Percentiles rank a stretch among this genome's conserved stretches.
phyloP scores from a whole-genome alignment of 2,888 invertebrate species.

The Azorinus chamasolen region DNA sequence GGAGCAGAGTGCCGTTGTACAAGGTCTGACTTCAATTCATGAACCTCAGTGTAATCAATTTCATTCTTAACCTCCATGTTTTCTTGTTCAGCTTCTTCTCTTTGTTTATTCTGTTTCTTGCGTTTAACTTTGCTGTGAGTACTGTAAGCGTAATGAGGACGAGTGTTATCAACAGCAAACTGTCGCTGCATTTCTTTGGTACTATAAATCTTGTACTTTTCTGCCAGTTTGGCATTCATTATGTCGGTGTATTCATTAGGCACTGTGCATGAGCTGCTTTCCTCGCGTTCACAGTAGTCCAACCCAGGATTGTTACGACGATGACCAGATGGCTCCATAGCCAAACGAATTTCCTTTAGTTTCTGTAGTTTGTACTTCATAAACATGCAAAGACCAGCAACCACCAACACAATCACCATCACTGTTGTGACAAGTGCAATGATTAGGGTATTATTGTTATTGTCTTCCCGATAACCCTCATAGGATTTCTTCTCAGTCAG shows the following conservation, averaged over 20 bases:
- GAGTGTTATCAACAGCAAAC: slow-evolving; percentile 25
- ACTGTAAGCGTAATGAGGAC: background rate
- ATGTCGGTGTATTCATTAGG: slow-evolving; percentile 58
- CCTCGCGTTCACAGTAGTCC: slow-evolving; percentile 4
- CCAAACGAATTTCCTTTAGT: slow-evolving; percentile 35
- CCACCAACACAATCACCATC: slow-evolving; percentile 33
- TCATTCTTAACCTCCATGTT: background rate
- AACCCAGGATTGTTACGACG: slow-evolving; percentile 3
- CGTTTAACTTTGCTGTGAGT: slow-evolving; percentile 12
- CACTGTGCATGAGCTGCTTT: slow-evolving; percentile 23
- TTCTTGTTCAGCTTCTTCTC: slow-evolving; percentile 9
- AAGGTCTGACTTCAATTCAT: slow-evolving; percentile 27
- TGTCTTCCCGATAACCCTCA: slow-evolving; percentile 5
- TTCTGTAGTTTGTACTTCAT: slow-evolving; percentile 57
- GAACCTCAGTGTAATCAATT: slow-evolving; percentile 5
- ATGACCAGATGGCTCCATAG: slow-evolving; percentile 11
- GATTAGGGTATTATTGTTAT: slow-evolving; percentile 28
- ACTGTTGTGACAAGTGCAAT: slow-evolving; percentile 39
- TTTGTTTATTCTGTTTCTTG: slow-evolving; percentile 8
- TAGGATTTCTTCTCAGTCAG: background rate
- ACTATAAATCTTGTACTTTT: slow-evolving; percentile 28
- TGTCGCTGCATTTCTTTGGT: slow-evolving; percentile 31
- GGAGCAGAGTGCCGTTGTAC: slow-evolving; percentile 57
- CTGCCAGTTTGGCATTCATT: slow-evolving; percentile 35
- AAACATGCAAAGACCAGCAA: slow-evolving; percentile 45